phyloP scores from a whole-genome alignment of 2,797 vertebrate species.

The Phataginus tetradactyla region DNA sequence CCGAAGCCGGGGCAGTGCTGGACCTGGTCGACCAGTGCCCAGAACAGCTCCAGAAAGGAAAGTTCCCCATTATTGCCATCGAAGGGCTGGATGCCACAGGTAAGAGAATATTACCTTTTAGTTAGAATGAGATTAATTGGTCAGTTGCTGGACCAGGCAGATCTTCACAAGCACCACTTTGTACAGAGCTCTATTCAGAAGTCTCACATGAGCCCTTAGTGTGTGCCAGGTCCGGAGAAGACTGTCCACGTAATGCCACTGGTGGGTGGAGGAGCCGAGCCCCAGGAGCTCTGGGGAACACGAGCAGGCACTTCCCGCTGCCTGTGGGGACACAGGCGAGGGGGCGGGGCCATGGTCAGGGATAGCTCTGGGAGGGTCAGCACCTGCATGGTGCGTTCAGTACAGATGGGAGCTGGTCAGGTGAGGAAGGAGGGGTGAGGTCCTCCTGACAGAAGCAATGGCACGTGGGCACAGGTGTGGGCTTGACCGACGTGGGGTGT shows the following conservation, averaged over 20 bases:
- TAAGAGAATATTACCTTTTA: constrained; percentile 78
- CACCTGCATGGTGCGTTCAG: background rate
- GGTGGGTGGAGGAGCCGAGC: fast-evolving
- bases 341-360: fast-evolving
- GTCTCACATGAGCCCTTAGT: fast-evolving
- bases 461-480: fast-evolving
- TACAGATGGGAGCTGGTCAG: background rate
- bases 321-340: background rate
- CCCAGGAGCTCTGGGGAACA: fast-evolving
- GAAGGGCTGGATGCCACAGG: constrained; percentile 98
- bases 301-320: fast-evolving
- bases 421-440: background rate
- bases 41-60: constrained; percentile 83
- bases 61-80: constrained; percentile 91
- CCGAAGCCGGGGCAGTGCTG: constrained; percentile 90
- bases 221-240: fast-evolving
- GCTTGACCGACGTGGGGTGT: fast-evolving
- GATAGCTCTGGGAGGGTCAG: background rate
- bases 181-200: background rate
- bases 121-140: no score
- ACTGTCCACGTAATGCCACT: fast-evolving
- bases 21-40: constrained; percentile 86
- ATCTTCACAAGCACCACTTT: background rate
- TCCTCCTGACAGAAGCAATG: background rate
- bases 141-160: fast-evolving